Evolutionary conservation across 1,140 invertebrate genomes (phyloP), one percentile per base, ranked within the genome.

Genomic region (Bombus impatiens): DNA sequence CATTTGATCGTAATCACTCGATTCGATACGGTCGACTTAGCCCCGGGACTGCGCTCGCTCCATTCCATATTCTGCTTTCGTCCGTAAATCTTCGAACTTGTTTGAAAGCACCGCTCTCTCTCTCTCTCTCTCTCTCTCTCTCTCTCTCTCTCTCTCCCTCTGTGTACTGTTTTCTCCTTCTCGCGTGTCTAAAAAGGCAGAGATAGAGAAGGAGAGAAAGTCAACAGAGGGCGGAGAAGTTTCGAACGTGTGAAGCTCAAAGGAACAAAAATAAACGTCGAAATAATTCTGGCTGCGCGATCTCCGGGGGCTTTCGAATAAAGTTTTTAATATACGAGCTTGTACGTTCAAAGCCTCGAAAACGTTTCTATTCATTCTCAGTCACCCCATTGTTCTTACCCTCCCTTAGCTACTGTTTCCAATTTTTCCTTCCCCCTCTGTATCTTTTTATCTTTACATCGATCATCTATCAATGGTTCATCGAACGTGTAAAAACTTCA

Each of bases 251-350:
- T 79, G 76, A 84, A 87, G 81, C 86, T 87, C 86, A 72, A 84
- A 84, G 82, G 76, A 84, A 87, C 76, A 84, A 84, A 82, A 84
- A 87, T 87, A 87, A 87, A 87, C 82, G 86, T 87, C 59, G 86
- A 87, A 87, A 87, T 87, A 87, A 87, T 87, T 87, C 82, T 78
- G 59, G 40, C 83, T 59, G 70, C 67, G 76, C 82, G 86, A 82
- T 86, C 81, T 80, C 77, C 62, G 68, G 65, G n/a, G 82, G 75
- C 57, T 82, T 78, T 78, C 75, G 82, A 84, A 87, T 87, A 87
- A 87, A 87, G 86, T 87, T 87, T 84, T 87, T 87, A 87, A 87
- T 87, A 87, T 87, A 87, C 86, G 86, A 84, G 75, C 75, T 87
- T n/a, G 77, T 72, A 65, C 59, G 70, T 79, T 88, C 68, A 78